phyloP scores from a whole-genome alignment of 2,113 vertebrate species.

The Rhodinocichla rosea region DNA sequence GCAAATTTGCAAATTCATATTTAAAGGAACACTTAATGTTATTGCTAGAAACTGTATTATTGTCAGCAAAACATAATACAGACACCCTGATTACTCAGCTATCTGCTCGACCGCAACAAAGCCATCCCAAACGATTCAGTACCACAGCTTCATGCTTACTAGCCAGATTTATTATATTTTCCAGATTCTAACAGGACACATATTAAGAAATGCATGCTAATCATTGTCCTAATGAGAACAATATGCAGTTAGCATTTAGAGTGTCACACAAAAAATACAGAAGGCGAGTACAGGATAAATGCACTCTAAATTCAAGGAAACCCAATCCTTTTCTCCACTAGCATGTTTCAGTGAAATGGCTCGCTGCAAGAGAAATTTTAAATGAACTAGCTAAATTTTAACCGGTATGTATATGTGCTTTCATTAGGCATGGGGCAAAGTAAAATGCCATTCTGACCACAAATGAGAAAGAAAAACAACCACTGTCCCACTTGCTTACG shows the following conservation, averaged over 20 bases:
- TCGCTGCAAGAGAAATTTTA: neutral
- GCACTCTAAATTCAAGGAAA: neutral
- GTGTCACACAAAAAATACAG: neutral
- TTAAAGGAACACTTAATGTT: neutral
- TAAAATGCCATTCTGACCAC: neutral
- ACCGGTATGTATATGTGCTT: neutral
- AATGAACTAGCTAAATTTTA: neutral
- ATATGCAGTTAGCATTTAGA: neutral
- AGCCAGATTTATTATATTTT: slow-evolving; percentile 24
- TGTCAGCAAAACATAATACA: neutral
- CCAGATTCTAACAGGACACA: slow-evolving; percentile 28
- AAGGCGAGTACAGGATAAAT: neutral
- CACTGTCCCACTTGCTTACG: neutral
- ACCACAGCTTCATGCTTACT: slow-evolving; percentile 22
- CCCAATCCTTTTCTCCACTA: neutral
- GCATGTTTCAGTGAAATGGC: neutral
- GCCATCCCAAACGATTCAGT: neutral
- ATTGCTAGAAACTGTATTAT: neutral
- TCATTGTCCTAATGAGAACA: slow-evolving; percentile 44
- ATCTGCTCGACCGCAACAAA: neutral
- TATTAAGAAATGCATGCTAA: slow-evolving; percentile 37
- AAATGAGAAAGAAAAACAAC: neutral
- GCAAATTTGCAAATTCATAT: neutral
- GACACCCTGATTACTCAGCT: neutral
- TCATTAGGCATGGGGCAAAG: neutral